A percentile compares a stretch with the other conserved stretches of the same genome.
These are phyloP conservation scores for Colistium nudipinnis DNA, from an alignment of 2,113 vertebrate genomes.

Conservation along the genomic window DNA sequence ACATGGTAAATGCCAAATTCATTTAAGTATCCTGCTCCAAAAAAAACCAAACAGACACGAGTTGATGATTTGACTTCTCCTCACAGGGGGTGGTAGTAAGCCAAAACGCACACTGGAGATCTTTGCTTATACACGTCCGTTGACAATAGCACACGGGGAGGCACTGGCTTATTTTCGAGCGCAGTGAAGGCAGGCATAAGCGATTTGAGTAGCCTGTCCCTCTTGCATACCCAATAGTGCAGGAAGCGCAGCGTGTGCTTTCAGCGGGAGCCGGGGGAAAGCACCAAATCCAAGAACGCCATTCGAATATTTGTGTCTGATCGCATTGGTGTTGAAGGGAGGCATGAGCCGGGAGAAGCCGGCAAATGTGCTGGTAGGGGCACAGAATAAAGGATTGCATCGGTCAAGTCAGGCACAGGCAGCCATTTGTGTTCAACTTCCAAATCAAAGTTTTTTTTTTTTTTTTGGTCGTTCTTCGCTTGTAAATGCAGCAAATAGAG, in stretches of 20 bases:
- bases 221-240: conserved; percentile 40
- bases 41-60: too few relatives aligned
- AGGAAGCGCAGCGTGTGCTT: conserved; percentile 33
- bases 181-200: conserved; percentile 16
- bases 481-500: conserved; percentile 14
- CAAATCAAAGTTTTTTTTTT: too few relatives aligned
- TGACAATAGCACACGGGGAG: neutral
- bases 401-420: conserved; percentile 23
- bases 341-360: conserved; percentile 10
- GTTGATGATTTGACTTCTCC: neutral
- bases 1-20: conserved; percentile 27
- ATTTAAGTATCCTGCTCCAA: conserved; percentile 31
- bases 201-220: conserved; percentile 18
- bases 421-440: neutral
- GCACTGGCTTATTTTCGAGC: conserved; percentile 13
- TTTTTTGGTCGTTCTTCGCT: neutral
- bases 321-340: conserved; percentile 15
- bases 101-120: too few relatives aligned
- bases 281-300: conserved; percentile 37
- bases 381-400: conserved; percentile 8
- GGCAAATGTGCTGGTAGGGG: neutral
- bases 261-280: conserved; percentile 25
- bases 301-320: conserved; percentile 21
- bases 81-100: neutral
- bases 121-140: neutral